These are phyloP conservation scores for Syngnathus rostellatus DNA, from an alignment of 2,797 vertebrate genomes.

Conservation along the genomic window DNA sequence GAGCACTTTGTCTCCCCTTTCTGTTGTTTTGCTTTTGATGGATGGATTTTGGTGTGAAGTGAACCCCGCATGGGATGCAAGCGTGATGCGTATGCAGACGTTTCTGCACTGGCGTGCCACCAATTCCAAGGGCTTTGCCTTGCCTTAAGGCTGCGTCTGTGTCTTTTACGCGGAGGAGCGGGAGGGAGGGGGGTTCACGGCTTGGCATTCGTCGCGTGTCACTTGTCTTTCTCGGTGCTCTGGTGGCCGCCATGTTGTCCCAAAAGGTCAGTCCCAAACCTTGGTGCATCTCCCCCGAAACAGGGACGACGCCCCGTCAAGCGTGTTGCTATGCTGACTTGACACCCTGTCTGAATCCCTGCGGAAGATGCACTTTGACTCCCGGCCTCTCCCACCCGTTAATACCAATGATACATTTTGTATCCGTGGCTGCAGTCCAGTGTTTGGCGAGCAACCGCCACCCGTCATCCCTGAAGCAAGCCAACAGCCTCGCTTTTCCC, in stretches of 20 bases:
- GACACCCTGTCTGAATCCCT: not conserved
- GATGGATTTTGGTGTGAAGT: conserved; percentile 4
- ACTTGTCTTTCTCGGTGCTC: conserved; percentile 19
- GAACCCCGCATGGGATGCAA: conserved; percentile 13
- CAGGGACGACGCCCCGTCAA: not conserved
- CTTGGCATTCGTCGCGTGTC: not conserved
- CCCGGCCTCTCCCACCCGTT: not conserved
- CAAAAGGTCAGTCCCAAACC: conserved; percentile 2
- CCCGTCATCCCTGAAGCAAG: conserved; percentile 24
- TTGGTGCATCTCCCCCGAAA: not conserved
- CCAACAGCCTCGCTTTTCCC: conserved; percentile 33
- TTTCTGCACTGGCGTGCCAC: conserved; percentile 55
- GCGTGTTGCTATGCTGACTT: not conserved
- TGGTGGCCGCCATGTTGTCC: conserved; percentile 8
- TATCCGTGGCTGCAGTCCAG: not conserved
- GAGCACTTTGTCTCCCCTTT: not conserved
- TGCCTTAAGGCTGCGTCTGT: conserved; percentile 62
- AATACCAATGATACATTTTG: not conserved
- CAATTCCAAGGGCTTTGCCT: conserved; percentile 73
- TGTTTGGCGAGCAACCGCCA: conserved; percentile 47
- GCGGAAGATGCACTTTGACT: not conserved
- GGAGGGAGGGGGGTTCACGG: not conserved
- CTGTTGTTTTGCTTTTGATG: conserved; percentile 5
- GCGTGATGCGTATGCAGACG: conserved; percentile 28
- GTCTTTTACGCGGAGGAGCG: not conserved